Evolutionary conservation across 2,888 invertebrate genomes (phyloP), one percentile per base, ranked within the genome.

Genomic region (Pristionchus arcanus): DNA sequence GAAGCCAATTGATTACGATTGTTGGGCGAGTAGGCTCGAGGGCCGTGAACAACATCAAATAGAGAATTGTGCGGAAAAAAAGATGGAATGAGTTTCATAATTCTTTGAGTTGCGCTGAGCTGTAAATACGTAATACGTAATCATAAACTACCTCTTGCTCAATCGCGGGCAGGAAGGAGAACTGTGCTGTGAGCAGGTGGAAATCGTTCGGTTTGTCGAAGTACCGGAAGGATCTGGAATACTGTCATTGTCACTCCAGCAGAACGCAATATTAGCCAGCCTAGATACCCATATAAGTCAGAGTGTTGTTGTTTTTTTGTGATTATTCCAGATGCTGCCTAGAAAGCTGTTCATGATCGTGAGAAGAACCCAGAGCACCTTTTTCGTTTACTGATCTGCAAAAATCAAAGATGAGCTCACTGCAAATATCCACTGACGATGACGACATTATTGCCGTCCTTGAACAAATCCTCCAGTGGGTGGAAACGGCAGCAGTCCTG

Each of bases 401-500:
- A 31, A 77, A 42, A 77, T n/a, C n/a, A n/a, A n/a, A n/a, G n/a
- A n/a, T n/a, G n/a, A 66, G 53, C 94, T 7, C 92, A 92, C 90
- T 93, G 93, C 77, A 94, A 91, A 77, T 93, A 93, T 19, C 94
- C 93, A 34, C 37, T 88, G 25, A 92, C 59, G n/a, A 92, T 84
- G 15, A 63, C 90, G 21, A 92, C 90, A 11, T 88, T 90, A 25
- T 74, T 85, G 2, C 63, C 90, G 55, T 90, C 81, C 19, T 55
- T 59, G 86, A 91, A 90, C 37, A 91, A 77, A n/a, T 63, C 55
- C 28, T 90, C 49, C 53, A 90, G 84, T 2, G 55, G 19, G 19
- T 91, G 89, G 87, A 90, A 93, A 15, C 90, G 71, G 49, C 93
- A 93, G 68, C 93, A 93, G n/a, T 91, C 90, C 90, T 90, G 81